Conservation (phyloP, 1,140 invertebrate species). For the Argopecten irradians region DNA sequence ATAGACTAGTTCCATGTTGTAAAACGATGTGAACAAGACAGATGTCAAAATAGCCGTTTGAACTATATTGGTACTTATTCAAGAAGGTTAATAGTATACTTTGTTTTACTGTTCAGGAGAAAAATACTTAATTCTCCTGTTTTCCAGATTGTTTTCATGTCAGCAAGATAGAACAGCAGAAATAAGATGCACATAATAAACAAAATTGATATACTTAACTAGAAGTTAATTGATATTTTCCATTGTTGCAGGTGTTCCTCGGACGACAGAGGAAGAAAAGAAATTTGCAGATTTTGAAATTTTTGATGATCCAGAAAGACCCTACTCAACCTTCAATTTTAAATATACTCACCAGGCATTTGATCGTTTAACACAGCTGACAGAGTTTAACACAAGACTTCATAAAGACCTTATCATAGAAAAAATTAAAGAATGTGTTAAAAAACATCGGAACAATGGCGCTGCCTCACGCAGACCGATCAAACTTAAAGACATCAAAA, state of each 20-base stretch:
- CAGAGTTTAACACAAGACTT: constrained; percentile 77
- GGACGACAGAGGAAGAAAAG: constrained; percentile 76
- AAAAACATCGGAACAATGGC: constrained; percentile 46
- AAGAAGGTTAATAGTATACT: too few relatives aligned
- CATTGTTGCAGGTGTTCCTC: constrained; percentile 57
- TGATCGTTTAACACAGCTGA: constrained; percentile 74
- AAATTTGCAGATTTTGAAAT: constrained; percentile 78
- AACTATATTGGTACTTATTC: too few relatives aligned
- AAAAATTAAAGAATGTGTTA: constrained; percentile 56
- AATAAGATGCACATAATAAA: too few relatives aligned
- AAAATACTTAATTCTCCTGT: too few relatives aligned
- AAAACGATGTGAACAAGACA: too few relatives aligned
- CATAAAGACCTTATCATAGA: constrained; percentile 70
- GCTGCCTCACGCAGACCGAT: constrained; percentile 52
- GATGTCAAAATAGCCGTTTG: too few relatives aligned
- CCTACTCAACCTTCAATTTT: constrained; percentile 78
- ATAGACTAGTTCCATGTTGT: too few relatives aligned
- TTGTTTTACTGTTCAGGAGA: too few relatives aligned
- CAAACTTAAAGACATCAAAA: constrained; percentile 55
- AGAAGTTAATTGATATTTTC: neutral
- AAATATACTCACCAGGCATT: constrained; percentile 75
- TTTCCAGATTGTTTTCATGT: too few relatives aligned
- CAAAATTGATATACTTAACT: neutral
- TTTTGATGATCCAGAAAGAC: constrained; percentile 75
- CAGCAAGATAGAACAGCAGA: too few relatives aligned